phyloP scores from a whole-genome alignment of 2,797 vertebrate species.

The Pagetopsis macropterus region DNA sequence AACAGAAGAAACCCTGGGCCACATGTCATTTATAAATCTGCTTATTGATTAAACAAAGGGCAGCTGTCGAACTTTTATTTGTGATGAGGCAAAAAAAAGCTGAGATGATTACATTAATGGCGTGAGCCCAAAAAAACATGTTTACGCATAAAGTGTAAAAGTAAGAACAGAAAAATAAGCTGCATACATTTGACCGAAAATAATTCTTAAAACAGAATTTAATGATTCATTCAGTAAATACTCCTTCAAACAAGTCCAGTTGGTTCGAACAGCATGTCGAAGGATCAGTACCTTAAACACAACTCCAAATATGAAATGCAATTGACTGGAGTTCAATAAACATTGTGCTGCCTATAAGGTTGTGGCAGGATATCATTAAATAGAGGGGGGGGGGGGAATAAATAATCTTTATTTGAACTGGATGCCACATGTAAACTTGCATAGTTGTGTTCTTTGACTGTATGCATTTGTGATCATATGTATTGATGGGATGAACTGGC shows the following conservation, averaged over 20 bases:
- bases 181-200: constrained; percentile 62
- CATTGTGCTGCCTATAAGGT: constrained; percentile 35
- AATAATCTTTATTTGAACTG: constrained; percentile 34
- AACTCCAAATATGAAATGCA: constrained; percentile 37
- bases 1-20: constrained; percentile 21
- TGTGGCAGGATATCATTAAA: constrained; percentile 33
- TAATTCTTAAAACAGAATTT: constrained; percentile 86
- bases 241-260: constrained; percentile 57
- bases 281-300: constrained; percentile 44
- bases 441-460: constrained; percentile 70
- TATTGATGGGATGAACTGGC: constrained; percentile 28
- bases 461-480: constrained; percentile 45
- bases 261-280: constrained; percentile 41
- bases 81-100: constrained; percentile 31
- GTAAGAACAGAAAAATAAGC: background rate
- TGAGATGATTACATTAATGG: constrained; percentile 51
- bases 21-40: constrained; percentile 29
- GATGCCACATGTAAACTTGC: constrained; percentile 72
- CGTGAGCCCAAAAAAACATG: constrained; percentile 46
- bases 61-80: constrained; percentile 37
- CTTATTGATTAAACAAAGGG: constrained; percentile 25
- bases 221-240: constrained; percentile 42
- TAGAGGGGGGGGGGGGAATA: constrained; percentile 31
- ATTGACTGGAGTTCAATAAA: constrained; percentile 26
- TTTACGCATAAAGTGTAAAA: constrained; percentile 27